Evolutionary conservation across 92 coral and sea anemone species (phyloP), one percentile per base, ranked within the genome.

Genomic region (Phenganax subtilis): DNA sequence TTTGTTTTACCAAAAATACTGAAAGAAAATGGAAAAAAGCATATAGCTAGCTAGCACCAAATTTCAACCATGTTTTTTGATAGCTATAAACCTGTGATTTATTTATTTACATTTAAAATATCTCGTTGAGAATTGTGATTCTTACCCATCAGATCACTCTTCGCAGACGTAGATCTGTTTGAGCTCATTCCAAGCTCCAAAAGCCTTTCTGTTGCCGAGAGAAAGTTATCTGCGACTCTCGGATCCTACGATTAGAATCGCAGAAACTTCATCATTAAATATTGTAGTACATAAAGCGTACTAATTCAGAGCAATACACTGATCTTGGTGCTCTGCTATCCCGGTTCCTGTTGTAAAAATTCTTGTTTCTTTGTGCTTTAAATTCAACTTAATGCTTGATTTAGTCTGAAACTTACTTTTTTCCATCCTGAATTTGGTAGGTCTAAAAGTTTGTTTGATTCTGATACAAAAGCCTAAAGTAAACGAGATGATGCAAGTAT

Each of bases 361-460:
- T 37, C 47, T 37, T 37, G 47, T 37, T 37, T 37, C 47, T 37
- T 59, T 59, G 63, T 58, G 16, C 12, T 58, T 58, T 58, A 3
- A 20, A 15, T 20, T 58, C 63, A 58, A 58, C 15, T 20, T 17
- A n/a, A 59, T 59, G 65, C 6, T 6, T n/a, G 65, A 14, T 59
- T 61, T 12, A 3, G 9, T 17, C 61, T 15, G 31, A 14, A 3
- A 59, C 74, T 64, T 79, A 79, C 83, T 20, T 47, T 51, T 7
- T 63, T 79, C 83, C 83, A 79, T 79, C 63, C 83, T 52, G 83
- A 47, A 59, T 31, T 63, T 79, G 83, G 54, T 54, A 63, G 74
- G 51, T 79, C 55, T 29, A 79, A 47, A 15, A 79, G 57, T 79
- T 79, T 79, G 29, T 74, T 79, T n/a, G 83, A 79, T 28, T 55